Evolutionary conservation across 1,140 invertebrate species (phyloP).

Genomic region (Prorops nasuta): DNA sequence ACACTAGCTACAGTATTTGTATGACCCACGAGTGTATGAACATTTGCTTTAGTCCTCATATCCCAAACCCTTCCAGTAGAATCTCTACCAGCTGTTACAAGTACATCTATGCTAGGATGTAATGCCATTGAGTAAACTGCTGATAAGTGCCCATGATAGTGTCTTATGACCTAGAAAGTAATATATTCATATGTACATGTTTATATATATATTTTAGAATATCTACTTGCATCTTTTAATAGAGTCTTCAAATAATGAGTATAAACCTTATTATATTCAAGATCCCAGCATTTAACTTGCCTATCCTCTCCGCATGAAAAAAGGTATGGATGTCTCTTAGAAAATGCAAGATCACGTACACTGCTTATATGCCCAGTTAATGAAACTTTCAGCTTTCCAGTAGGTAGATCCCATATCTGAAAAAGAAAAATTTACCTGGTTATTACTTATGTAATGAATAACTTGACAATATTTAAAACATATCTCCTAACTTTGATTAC

Average conservation of each 20-base stretch:
- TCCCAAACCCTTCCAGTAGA: conserved; percentile 97
- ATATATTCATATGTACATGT: background rate
- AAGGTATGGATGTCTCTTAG: conserved; percentile 92
- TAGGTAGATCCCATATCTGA: conserved; percentile 96
- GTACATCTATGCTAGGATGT: conserved; percentile 94
- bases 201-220: background rate
- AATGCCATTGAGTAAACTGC: conserved; percentile 92
- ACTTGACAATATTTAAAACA: background rate
- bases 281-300: conserved; percentile 99
- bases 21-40: conserved; percentile 95
- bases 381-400: conserved; percentile 93
- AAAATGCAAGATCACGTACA: conserved; percentile 93
- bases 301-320: conserved; percentile 99
- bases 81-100: conserved; percentile 92
- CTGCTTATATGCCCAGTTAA: conserved; percentile 98
- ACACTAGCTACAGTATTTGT: conserved; percentile 96
- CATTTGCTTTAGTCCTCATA: conserved; percentile 97
- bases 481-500: conserved; percentile 80
- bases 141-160: conserved; percentile 98
- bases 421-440: conserved; percentile 3
- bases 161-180: conserved; percentile 77
- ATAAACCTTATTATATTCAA: conserved; percentile 95
- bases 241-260: conserved; percentile 4
- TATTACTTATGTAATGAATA: background rate
- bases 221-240: no score